Percentiles rank a stretch among this genome's conserved stretches.
phyloP scores from a whole-genome alignment of 2,113 vertebrate species.

The Lophotis ruficrista region DNA sequence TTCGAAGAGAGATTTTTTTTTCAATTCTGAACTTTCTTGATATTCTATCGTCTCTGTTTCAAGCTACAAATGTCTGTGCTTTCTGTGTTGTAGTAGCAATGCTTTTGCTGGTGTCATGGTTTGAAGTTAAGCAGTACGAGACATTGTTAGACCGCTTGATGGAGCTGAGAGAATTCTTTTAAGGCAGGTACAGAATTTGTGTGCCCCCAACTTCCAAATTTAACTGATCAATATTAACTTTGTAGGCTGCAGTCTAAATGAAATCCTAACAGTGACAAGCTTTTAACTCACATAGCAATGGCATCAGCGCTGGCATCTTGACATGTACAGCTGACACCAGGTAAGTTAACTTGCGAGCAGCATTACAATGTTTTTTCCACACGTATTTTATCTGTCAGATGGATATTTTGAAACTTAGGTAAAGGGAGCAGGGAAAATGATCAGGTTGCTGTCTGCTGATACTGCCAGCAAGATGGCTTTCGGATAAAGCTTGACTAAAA shows the following conservation, averaged over 20 bases:
- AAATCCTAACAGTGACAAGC: neutral
- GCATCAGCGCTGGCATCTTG: neutral
- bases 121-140: rapidly evolving
- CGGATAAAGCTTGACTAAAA: no score
- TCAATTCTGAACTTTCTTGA: neutral
- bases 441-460: no score
- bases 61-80: no score
- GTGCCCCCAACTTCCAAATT: neutral
- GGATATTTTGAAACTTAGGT: neutral
- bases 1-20: neutral
- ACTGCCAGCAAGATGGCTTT: no score
- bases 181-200: neutral
- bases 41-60: neutral
- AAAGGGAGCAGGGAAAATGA: no score
- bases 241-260: neutral
- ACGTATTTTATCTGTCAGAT: neutral
- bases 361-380: neutral
- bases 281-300: neutral
- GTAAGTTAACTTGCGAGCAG: neutral
- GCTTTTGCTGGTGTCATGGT: neutral
- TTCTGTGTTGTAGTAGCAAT: neutral
- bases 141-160: rapidly evolving
- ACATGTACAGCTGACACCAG: no score
- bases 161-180: neutral
- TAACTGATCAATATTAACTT: neutral